Evolutionary conservation across 35 echinoderm and acorn worm species (phyloP), one percentile per base, ranked within the genome.

Genomic region (Stichopus chloronotus): DNA sequence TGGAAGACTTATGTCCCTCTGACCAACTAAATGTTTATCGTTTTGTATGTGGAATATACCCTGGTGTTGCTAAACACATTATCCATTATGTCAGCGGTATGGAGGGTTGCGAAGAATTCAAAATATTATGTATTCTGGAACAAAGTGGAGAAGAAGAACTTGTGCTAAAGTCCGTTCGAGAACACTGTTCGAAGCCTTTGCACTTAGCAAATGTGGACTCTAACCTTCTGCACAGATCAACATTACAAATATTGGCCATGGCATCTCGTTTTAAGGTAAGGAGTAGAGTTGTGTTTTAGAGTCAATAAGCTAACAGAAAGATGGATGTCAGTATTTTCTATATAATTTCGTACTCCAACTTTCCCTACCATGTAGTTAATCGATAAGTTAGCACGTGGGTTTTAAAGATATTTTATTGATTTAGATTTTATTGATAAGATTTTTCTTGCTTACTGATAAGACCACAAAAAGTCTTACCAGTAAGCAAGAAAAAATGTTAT

Each of bases 11-110:
- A 74, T 74, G 58, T 58, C 56, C 52, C 17, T 25, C 17, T 59
- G 56, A 85, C 58, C 16, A 85, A 10, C 82, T 58, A 55, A 21
- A 85, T 20, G 8, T 85, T 56, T 85, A 59, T 85, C 30, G 55
- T n/a, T 85, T 85, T 85, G 82, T 58, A 1, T 85, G 82, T 85
- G 82, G 82, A 7, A 85, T 85, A 55, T 21, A 85, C 57, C 16
- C 55, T 0, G 82, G 58, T 5, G 5, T 58, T 58, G 55, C 82
- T 21, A 85, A 85, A 25, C 17, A 55, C 1, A 59, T 85, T 58
- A 59, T 85, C 56, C 55, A 55, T 8, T 85, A 59, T 53, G 20
- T 85, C 10, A 53, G 17, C 11, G 55, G 57, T 58, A 58, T 53
- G n/a, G 22, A 85, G n/a, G 43, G 57, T 4, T 22, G 52, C 4